Evolutionary conservation across 2,113 vertebrate species (phyloP).

Genomic region (Entelurus aequoreus): DNA sequence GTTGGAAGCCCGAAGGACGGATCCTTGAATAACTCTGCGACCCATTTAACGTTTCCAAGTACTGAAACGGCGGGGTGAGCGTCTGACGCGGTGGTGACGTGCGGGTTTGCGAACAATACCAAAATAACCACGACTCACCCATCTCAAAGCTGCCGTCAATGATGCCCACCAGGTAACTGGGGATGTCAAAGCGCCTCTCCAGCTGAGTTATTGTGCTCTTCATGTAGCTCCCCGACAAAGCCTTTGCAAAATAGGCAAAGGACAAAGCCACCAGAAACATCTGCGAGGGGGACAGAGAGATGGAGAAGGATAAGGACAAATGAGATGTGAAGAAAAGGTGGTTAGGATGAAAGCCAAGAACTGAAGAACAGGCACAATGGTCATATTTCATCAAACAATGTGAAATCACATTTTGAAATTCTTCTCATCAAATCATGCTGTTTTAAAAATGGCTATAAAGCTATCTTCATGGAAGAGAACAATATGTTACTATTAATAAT

Average conservation of each 20-base stretch:
- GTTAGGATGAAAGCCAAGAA: neutral
- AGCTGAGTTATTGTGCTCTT: conserved; percentile 95
- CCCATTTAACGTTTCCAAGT: conserved; percentile 51
- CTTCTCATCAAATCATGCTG: too few species aligned
- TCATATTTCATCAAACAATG: neutral
- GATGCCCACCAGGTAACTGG: conserved; percentile 87
- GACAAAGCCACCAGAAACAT: conserved; percentile 85
- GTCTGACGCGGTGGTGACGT: conserved; percentile 14
- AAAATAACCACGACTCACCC: conserved; percentile 71
- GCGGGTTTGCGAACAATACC: conserved; percentile 26
- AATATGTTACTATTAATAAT: too few species aligned
- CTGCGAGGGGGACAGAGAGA: conserved; percentile 59
- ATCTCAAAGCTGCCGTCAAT: conserved; percentile 96
- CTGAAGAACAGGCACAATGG: neutral
- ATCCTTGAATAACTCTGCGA: conserved; percentile 45
- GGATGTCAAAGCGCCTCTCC: conserved; percentile 90
- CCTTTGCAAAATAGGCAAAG: conserved; percentile 91
- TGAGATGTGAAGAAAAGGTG: neutral
- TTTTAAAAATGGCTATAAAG: too few species aligned
- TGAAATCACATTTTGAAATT: too few species aligned
- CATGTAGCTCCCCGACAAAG: conserved; percentile 88
- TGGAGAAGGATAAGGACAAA: conserved; percentile 27
- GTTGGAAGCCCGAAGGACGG: conserved; percentile 32
- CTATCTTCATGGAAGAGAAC: too few species aligned
- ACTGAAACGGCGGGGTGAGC: conserved; percentile 15